These are phyloP conservation scores for Noctuana brunneofusca DNA, from an alignment of 2,888 invertebrate genomes.

Conservation along the genomic window DNA sequence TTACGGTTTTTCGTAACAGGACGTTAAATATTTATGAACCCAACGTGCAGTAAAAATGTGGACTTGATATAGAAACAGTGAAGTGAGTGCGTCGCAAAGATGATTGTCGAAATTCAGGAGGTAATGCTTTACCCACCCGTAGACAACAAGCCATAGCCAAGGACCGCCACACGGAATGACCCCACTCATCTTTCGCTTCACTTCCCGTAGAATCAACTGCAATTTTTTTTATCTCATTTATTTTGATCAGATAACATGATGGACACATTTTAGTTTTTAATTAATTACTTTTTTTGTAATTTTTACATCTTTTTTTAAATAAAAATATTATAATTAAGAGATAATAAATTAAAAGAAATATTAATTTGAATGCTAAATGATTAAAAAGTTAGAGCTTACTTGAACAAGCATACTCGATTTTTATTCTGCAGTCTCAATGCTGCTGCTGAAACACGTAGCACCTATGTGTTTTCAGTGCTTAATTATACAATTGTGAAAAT, in stretches of 20 bases:
- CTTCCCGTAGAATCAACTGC: conserved; percentile 33
- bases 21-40: conserved; percentile 18
- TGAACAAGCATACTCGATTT: too few relatives aligned
- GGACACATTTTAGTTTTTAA: conserved; percentile 1
- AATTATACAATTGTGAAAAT: too few relatives aligned
- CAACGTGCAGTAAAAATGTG: conserved; percentile 41
- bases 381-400: too few relatives aligned
- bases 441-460: background rate
- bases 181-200: conserved; percentile 32
- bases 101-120: conserved; percentile 81
- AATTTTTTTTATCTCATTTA: conserved; percentile 21
- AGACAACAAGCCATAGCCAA: conserved; percentile 22
- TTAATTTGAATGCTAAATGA: too few relatives aligned
- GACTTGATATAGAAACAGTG: conserved; percentile 42
- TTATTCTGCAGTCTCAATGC: too few relatives aligned
- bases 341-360: too few relatives aligned
- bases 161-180: conserved; percentile 26
- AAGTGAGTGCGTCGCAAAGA: conserved; percentile 54
- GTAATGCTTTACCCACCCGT: conserved; percentile 49
- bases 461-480: background rate
- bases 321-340: background rate
- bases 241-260: conserved; percentile 18
- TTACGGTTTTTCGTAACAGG: conserved; percentile 6
- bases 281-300: background rate
- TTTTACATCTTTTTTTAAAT: background rate